These are phyloP conservation scores for Nephila pilipes DNA, from an alignment of 1,140 invertebrate species.

Conservation along the genomic window DNA sequence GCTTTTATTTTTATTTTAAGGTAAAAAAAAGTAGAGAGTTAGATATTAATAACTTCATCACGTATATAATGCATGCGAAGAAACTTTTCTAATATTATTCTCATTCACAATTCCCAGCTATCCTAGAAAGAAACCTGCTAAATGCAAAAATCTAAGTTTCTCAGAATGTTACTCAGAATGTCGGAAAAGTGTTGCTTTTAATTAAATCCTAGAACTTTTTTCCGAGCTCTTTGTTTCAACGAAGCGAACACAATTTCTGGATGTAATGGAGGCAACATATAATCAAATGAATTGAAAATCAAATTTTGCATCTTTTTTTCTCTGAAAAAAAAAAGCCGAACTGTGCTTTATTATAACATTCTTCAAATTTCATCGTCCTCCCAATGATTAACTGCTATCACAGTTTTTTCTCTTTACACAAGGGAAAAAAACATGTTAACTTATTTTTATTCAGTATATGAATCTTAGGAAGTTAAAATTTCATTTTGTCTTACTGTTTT, in stretches of 20 bases:
- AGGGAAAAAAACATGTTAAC: not conserved
- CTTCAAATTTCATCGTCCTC: not conserved
- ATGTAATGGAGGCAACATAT: not conserved
- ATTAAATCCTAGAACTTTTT: slow-evolving; percentile 13
- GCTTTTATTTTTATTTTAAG: no score
- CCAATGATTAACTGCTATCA: slow-evolving; percentile 19
- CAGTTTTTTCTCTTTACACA: not conserved
- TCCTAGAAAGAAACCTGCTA: not conserved
- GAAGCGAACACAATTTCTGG: not conserved
- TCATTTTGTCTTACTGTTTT: not conserved
- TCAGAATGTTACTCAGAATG: not conserved
- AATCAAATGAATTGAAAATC: slow-evolving; percentile 35
- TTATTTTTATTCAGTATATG: not conserved
- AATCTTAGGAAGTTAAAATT: not conserved
- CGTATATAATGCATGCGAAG: no score
- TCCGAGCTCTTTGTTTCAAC: not conserved
- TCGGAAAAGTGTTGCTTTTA: not conserved
- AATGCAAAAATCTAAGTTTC: not conserved
- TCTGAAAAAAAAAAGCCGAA: not conserved
- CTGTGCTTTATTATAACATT: not conserved
- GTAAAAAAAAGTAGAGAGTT: no score
- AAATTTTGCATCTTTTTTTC: not conserved
- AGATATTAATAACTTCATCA: no score
- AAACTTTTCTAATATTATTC: no score
- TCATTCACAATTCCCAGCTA: no score